A percentile compares a stretch with the other conserved stretches of the same genome.
Evolutionary conservation across 2,113 vertebrate genomes (phyloP).

Genomic region (Pituophis catenifer): DNA sequence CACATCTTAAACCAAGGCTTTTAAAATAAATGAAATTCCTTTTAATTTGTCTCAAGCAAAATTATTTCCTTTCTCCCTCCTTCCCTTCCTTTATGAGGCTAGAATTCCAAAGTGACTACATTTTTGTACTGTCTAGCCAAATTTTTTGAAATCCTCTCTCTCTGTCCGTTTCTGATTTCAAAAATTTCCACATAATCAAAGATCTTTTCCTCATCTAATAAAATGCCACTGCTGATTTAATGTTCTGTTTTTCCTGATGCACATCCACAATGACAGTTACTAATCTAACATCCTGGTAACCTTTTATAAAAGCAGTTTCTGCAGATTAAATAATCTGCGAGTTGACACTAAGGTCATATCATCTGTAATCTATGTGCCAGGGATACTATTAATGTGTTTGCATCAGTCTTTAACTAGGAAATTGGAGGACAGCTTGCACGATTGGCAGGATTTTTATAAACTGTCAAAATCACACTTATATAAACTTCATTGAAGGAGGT

Average conservation of each 20-base stretch:
- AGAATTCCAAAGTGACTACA: not conserved
- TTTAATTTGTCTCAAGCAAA: not conserved
- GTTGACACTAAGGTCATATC: not conserved
- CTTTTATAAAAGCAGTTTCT: not conserved
- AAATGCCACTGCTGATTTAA: not conserved
- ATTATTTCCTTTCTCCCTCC: not conserved
- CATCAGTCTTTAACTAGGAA: not conserved
- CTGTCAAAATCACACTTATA: not conserved
- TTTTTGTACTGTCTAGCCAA: not conserved
- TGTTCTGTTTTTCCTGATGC: not conserved
- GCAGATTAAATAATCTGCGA: not conserved
- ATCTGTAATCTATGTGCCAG: not conserved
- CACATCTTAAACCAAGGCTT: not conserved
- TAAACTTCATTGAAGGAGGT: not conserved
- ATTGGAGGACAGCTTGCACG: not conserved
- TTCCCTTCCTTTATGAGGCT: not conserved
- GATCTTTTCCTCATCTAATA: not conserved
- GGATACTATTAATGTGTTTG: not conserved
- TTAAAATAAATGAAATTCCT: not conserved
- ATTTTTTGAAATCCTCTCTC: not conserved
- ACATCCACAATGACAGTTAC: not conserved
- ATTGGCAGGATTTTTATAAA: not conserved
- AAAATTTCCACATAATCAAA: not conserved
- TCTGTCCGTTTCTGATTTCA: not conserved
- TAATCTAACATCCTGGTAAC: not conserved